These are phyloP conservation scores for Hirundichthys speculiger DNA, from an alignment of 2,113 vertebrate species.

Conservation along the genomic window DNA sequence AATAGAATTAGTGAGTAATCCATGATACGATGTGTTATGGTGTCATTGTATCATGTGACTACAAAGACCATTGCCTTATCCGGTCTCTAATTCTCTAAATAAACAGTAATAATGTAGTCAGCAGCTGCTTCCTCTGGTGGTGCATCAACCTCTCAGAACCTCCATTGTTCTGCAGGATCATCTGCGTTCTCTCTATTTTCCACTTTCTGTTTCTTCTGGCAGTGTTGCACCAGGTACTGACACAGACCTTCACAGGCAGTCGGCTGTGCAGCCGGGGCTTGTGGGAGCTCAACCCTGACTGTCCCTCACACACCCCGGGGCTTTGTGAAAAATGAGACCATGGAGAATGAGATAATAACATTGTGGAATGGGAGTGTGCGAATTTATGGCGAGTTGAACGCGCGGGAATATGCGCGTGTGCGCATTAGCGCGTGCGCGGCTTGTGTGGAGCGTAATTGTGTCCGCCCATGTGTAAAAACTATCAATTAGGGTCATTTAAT, in stretches of 20 bases:
- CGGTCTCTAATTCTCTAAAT: constrained; percentile 9
- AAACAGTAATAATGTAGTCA: constrained; percentile 12
- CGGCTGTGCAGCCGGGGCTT: constrained; percentile 53
- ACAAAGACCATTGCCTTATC: too few species aligned
- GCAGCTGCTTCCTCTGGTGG: constrained; percentile 29
- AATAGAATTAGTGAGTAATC: too few species aligned
- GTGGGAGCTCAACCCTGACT: constrained; percentile 73
- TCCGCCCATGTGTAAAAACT: constrained; percentile 74
- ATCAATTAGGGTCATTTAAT: constrained; percentile 74
- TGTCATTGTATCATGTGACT: too few species aligned
- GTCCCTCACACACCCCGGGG: constrained; percentile 62
- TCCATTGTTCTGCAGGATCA: constrained; percentile 32
- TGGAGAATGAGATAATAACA: constrained; percentile 74
- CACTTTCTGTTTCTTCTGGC: constrained; percentile 37
- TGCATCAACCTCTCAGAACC: constrained; percentile 15
- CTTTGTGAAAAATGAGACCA: constrained; percentile 71
- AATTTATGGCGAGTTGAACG: constrained; percentile 21
- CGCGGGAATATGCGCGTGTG: constrained; percentile 4
- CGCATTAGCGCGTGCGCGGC: neutral
- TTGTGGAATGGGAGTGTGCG: constrained; percentile 55
- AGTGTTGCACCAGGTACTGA: constrained; percentile 36
- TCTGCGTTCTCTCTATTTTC: constrained; percentile 31
- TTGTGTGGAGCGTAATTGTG: constrained; percentile 60
- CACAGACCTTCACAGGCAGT: constrained; percentile 58
- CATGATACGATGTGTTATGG: too few species aligned